These are phyloP conservation scores for Andrena bucephala DNA, from an alignment of 2,888 invertebrate species.

Conservation along the genomic window DNA sequence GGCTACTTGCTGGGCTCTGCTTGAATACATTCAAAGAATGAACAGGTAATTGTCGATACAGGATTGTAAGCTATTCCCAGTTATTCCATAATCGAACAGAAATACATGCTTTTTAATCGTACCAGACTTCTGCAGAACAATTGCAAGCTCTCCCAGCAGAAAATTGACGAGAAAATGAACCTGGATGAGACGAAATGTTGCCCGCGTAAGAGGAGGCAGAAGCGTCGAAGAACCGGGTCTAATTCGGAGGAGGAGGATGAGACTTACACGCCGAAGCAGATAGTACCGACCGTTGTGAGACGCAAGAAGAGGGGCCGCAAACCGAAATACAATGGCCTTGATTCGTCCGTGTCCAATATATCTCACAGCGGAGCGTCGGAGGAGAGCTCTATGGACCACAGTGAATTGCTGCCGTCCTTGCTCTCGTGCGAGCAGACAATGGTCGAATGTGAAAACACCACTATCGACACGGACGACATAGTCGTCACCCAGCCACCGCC, in stretches of 20 bases:
- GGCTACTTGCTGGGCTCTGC: slow-evolving; percentile 90
- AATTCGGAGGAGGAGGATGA: slow-evolving; percentile 79
- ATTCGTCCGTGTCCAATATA: not conserved
- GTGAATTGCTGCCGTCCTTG: slow-evolving; percentile 35
- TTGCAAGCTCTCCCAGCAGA: slow-evolving; percentile 70
- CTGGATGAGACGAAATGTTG: slow-evolving; percentile 82
- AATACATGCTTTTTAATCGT: slow-evolving; percentile 9
- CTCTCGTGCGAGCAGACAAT: slow-evolving; percentile 78
- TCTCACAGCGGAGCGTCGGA: slow-evolving; percentile 2
- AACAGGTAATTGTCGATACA: slow-evolving; percentile 72
- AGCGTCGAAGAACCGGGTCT: slow-evolving; percentile 73
- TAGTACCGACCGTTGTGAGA: not conserved
- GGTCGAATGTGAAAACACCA: slow-evolving; percentile 76
- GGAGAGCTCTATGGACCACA: slow-evolving; percentile 1
- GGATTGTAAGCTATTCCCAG: too few relatives aligned
- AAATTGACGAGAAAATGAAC: slow-evolving; percentile 79
- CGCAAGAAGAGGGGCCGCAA: slow-evolving; percentile 44
- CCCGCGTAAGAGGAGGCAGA: slow-evolving; percentile 78
- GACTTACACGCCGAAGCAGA: slow-evolving; percentile 60
- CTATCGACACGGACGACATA: slow-evolving; percentile 42
- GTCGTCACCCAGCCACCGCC: slow-evolving; percentile 2
- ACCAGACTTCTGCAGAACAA: slow-evolving; percentile 78
- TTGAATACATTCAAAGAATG: slow-evolving; percentile 86
- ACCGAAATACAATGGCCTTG: not conserved
- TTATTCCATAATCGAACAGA: not conserved